phyloP scores from a whole-genome alignment of 35 echinoderm and acorn worm genomes.

The Lytechinus pictus region DNA sequence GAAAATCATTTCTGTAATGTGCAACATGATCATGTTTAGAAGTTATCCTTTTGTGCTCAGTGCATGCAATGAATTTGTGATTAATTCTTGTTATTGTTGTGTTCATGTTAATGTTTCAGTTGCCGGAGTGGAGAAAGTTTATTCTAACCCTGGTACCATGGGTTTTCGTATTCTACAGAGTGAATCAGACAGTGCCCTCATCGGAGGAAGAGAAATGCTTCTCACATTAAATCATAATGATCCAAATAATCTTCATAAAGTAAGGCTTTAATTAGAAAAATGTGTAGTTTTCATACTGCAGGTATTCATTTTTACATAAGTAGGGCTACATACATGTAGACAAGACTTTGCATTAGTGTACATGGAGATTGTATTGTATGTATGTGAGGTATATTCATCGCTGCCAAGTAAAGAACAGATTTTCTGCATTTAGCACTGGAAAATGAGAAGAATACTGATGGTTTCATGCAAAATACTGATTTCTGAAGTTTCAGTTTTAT shows the following conservation, averaged over 20 bases:
- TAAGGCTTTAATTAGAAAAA: not conserved
- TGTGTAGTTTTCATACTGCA: not conserved
- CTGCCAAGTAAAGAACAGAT: too few species aligned
- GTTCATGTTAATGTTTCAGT: not conserved
- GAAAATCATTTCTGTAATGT: too few species aligned
- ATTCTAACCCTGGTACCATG: not conserved
- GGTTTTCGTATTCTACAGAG: not conserved
- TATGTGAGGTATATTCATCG: too few species aligned
- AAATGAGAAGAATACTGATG: too few species aligned
- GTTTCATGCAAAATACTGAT: too few species aligned
- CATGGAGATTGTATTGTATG: too few species aligned
- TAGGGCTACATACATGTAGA: too few species aligned
- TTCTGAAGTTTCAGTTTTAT: too few species aligned
- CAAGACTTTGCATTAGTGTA: too few species aligned
- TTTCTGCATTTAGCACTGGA: too few species aligned
- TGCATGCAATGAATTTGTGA: not conserved
- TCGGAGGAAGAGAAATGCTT: not conserved
- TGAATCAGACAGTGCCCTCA: not conserved
- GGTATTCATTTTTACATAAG: not conserved
- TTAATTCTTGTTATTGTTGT: not conserved
- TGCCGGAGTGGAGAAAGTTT: not conserved
- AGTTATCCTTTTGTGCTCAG: not conserved
- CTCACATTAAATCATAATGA: slow-evolving; percentile 11
- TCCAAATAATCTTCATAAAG: not conserved
- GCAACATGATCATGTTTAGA: not conserved